Base-by-base conservation (phyloP, 2,113 vertebrate genomes). In the Arenaria interpres region DNA sequence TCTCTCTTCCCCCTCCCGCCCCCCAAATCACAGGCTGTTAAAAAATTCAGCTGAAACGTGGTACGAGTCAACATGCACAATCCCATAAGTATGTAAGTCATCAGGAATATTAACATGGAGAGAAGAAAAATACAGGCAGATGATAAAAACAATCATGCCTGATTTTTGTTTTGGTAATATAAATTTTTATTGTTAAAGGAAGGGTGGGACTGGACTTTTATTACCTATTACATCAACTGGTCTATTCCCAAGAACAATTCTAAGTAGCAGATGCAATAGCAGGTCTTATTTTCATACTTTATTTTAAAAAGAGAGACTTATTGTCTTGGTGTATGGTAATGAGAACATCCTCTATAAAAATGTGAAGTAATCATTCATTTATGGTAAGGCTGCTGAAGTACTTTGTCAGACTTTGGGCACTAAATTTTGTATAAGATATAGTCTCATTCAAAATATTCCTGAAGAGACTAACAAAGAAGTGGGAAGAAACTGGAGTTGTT, bases 131-230 rank as follows among this genome's bases (percentile, higher is more conserved):
- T 41, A 18, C 7, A 30, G 39, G 17, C 57, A 84, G 50, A 64
- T 68, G 7, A 35, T 57, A 43, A 85, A 78, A 67, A 18, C 43
- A 68, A 5, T 75, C n/a, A 43, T 25, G 14, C 18, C 12, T 66
- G 25, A 51, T 35, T 41, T 84, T 76, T 68, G 11, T 18, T 37
- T 72, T 54, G 48, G 11, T 82, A 50, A 32, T 51, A 16, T 3
- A 54, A 3, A 76, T 69, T 62, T 69, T 66, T 85, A 35, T 78
- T 84, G 39, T 56, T 66, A 1, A 4, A 30, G 35, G 24, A 69
- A 86, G 53, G 39, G 20, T 0, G 0, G 32, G 17, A 20, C 4
- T 7, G 37, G 25, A n/a, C 7, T 68, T 84, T 1, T 3, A 19
- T 67, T 59, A 85, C 20, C 6, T 62, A 17, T 46, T 72, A 6